Conservation (phyloP, 1,140 invertebrate species). For the Euwallacea similis region DNA sequence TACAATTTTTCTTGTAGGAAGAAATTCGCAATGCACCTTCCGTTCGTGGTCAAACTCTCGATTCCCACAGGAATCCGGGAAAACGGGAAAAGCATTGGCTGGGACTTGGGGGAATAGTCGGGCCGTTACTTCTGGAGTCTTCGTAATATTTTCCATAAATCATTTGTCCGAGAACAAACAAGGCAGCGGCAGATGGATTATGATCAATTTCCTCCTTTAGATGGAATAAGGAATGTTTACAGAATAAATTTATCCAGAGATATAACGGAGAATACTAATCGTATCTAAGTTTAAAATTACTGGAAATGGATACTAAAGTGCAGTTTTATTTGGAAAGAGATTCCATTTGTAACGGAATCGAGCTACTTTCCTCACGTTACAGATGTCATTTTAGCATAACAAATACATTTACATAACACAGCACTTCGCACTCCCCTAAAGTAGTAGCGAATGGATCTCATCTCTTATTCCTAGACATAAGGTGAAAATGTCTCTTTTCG, state of each 20-base stretch:
- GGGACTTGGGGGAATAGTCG: slow-evolving; percentile 22
- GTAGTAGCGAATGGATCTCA: too few relatives aligned
- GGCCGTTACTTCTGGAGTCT: slow-evolving; percentile 32
- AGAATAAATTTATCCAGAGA: background rate
- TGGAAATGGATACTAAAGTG: too few relatives aligned
- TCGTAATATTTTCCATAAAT: slow-evolving; percentile 40
- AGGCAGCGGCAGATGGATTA: slow-evolving; percentile 29
- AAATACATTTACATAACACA: too few relatives aligned
- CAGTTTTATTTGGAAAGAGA: too few relatives aligned
- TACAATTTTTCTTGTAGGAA: slow-evolving; percentile 38
- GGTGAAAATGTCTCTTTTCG: too few relatives aligned
- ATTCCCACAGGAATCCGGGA: slow-evolving; percentile 25
- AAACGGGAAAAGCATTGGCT: slow-evolving; percentile 36
- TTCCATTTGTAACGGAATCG: too few relatives aligned
- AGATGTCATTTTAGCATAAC: too few relatives aligned
- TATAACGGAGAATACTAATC: too few relatives aligned
- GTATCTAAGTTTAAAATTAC: too few relatives aligned
- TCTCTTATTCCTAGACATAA: too few relatives aligned
- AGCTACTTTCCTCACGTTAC: too few relatives aligned
- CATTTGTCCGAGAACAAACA: slow-evolving; percentile 23
- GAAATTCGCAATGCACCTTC: slow-evolving; percentile 36
- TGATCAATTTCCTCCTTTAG: slow-evolving; percentile 26
- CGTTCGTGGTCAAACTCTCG: slow-evolving; percentile 36
- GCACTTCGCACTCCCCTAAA: too few relatives aligned
- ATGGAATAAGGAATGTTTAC: slow-evolving; percentile 2